These are phyloP conservation scores for Thymelicus acteon DNA, from an alignment of 2,888 invertebrate genomes.

Conservation along the genomic window DNA sequence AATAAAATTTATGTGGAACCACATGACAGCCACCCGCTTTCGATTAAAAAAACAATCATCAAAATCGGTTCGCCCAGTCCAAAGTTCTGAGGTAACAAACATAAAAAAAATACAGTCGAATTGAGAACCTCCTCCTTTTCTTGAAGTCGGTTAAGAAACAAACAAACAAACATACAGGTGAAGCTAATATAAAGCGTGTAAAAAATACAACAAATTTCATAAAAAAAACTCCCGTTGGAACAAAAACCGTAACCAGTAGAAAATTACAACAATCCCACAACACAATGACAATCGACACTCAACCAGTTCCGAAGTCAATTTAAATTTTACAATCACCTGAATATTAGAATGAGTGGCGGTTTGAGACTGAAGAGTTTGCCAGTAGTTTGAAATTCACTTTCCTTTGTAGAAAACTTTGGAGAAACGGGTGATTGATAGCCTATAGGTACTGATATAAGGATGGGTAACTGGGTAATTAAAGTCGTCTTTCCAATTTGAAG, in stretches of 20 bases:
- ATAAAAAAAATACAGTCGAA: too few relatives aligned
- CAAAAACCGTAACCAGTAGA: not conserved
- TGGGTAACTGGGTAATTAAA: not conserved
- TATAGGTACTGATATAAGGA: not conserved
- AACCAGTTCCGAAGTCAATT: conserved; percentile 5
- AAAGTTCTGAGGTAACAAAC: too few relatives aligned
- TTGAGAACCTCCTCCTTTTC: too few relatives aligned
- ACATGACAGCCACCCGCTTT: too few relatives aligned
- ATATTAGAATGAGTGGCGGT: conserved; percentile 1
- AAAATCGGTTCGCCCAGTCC: too few relatives aligned
- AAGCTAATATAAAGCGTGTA: too few relatives aligned
- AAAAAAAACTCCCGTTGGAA: not conserved
- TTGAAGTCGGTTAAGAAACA: too few relatives aligned
- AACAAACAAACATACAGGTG: too few relatives aligned
- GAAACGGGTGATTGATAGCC: not conserved
- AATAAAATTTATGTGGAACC: too few relatives aligned
- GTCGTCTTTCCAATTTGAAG: not conserved
- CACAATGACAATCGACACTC: not conserved
- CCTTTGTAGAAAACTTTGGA: conserved; percentile 2
- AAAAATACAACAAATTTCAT: not conserved
- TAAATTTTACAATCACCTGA: conserved; percentile 13
- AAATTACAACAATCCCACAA: not conserved
- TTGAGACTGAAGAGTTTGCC: not conserved
- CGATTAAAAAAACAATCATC: too few relatives aligned
- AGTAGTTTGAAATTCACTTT: not conserved